Conservation (phyloP, 2,797 vertebrate species). For the Harpia harpyja region DNA sequence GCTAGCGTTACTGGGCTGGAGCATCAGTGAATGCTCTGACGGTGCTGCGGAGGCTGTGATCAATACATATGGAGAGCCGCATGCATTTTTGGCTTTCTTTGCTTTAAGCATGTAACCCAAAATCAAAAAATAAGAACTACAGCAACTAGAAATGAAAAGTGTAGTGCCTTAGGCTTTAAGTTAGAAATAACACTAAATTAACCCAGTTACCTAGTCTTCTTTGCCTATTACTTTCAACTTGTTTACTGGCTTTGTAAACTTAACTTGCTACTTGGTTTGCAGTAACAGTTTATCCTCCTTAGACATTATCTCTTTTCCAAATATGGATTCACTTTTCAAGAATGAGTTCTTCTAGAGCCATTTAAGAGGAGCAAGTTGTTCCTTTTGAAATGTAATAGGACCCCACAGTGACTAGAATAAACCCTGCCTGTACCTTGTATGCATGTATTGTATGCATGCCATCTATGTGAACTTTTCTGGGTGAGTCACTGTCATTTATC, state of each 20-base stretch:
- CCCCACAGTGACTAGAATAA: neutral
- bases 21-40: neutral
- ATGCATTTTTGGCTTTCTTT: neutral
- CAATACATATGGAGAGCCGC: fast-evolving
- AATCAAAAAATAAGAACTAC: neutral
- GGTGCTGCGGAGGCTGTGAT: neutral
- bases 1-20: neutral
- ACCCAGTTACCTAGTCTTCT: neutral
- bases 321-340: neutral
- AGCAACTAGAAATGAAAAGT: neutral
- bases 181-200: neutral
- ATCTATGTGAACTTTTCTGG: neutral
- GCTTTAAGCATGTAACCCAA: neutral
- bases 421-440: neutral
- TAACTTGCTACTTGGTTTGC: neutral
- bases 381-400: neutral
- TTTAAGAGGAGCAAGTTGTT: neutral
- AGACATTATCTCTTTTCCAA: neutral
- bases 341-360: neutral
- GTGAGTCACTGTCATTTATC: neutral
- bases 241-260: neutral
- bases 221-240: neutral
- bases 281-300: neutral
- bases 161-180: neutral
- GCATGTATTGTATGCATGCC: neutral